Conservation (phyloP, 2,113 vertebrate species). For the Axis porcinus region DNA sequence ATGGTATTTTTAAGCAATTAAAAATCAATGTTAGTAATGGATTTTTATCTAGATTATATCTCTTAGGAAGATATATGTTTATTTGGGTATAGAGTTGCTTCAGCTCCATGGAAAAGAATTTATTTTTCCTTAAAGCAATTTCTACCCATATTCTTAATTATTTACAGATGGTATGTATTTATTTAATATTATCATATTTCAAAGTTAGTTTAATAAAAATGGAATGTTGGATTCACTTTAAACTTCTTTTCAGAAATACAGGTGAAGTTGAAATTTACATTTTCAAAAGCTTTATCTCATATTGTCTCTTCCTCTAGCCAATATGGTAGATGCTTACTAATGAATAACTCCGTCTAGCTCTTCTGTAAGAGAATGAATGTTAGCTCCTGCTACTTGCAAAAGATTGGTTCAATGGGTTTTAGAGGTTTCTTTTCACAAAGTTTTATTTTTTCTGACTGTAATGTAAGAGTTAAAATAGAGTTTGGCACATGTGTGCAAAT, state of each 20-base stretch:
- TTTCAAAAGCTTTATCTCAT: constrained; percentile 10
- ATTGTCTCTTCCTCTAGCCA: not conserved
- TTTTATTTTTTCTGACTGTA: not conserved
- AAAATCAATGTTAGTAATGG: not conserved
- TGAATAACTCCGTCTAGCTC: not conserved
- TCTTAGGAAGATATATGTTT: not conserved
- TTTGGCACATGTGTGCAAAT: not conserved
- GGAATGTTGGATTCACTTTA: not conserved
- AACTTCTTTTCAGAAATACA: constrained; percentile 15
- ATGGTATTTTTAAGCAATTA: constrained; percentile 24
- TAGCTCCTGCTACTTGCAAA: not conserved
- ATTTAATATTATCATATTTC: not conserved
- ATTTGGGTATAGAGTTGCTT: not conserved
- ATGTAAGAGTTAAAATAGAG: not conserved
- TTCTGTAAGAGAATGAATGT: not conserved
- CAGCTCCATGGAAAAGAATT: not conserved
- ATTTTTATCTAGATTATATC: constrained; percentile 21
- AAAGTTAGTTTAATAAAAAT: constrained; percentile 16
- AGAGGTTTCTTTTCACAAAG: not conserved
- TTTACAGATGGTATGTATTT: not conserved
- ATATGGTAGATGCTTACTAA: not conserved
- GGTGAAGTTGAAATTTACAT: not conserved
- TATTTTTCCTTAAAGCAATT: not conserved
- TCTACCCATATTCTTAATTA: not conserved
- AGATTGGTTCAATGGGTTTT: not conserved